Conservation (phyloP, 2,113 vertebrate genomes). For the Suncus etruscus region DNA sequence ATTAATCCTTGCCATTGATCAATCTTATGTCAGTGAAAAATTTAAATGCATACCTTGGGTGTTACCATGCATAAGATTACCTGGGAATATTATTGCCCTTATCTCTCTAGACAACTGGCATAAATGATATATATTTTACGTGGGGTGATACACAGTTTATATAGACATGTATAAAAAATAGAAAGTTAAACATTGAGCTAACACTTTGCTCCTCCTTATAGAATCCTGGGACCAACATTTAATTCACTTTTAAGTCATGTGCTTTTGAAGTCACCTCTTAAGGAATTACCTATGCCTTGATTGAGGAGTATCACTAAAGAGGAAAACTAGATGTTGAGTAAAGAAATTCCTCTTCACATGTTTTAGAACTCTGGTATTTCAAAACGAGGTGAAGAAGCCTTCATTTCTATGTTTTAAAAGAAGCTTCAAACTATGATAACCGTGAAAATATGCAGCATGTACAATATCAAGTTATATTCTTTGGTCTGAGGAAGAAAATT, state of each 20-base stretch:
- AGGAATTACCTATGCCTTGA: slow-evolving; percentile 1
- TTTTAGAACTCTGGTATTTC: neutral
- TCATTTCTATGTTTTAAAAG: slow-evolving; percentile 9
- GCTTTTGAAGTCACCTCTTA: neutral
- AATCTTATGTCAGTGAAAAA: neutral
- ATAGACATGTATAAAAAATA: neutral
- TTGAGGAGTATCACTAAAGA: neutral
- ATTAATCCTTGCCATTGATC: neutral
- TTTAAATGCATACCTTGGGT: neutral
- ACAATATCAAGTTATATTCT: neutral
- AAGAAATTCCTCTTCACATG: neutral
- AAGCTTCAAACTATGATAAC: neutral
- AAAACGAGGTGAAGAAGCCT: neutral
- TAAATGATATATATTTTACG: fast-evolving
- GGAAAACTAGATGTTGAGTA: neutral
- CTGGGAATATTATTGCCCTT: neutral
- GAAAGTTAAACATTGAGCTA: neutral
- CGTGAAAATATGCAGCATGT: too few species aligned
- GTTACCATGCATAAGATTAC: neutral
- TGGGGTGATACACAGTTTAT: neutral
- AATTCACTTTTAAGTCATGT: neutral
- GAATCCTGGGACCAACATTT: neutral
- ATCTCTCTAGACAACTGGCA: neutral
- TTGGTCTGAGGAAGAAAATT: neutral
- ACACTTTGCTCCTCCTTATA: neutral